Base-by-base conservation (phyloP, 2,797 vertebrate genomes). In the Karalla daura region DNA sequence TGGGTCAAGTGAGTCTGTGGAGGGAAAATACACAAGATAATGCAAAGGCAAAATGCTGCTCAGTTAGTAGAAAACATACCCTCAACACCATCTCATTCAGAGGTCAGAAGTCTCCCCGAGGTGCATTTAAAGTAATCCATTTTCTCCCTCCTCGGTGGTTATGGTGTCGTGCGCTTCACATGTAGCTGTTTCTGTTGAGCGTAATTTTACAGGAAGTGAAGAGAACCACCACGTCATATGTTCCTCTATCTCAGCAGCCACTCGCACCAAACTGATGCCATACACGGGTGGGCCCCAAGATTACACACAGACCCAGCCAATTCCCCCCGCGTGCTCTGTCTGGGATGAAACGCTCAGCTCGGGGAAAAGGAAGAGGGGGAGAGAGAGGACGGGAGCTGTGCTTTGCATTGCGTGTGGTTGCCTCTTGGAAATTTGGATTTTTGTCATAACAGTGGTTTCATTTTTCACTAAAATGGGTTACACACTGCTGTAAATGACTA, bases 171-270 rank as follows among this genome's bases (percentile, higher is more conserved):
- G 44, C 75, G 68, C 81, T 88, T 84, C 73, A 84, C 80, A 85
- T 86, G 81, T 86, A 86, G 85, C 83, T 87, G 79, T 78, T 85
- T 90, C 84, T 81, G 87, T 81, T 80, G 84, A 89, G 86, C 74
- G 70, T 74, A 83, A 81, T 73, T 91, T 87, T 80, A 89, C 93
- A 94, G 94, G 93, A 95, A 95, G 93, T 92, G 80, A 81, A 88
- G 88, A 49, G 89, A 90, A 84, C 82, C 83, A 85, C 86, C 78
- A 67, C 84, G 90, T 93, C 91, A 90, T 87, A 79, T 88, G 92
- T 94, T 93, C 91, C 93, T 94, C 93, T 95, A 95, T 95, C 93
- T 94, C 87, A 85, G 45, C 88, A 86, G 82, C 89, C 93, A 94
- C 84, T 86, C 81, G 59, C 64, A 84, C 46, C 81, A 86, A 88